These are phyloP conservation scores for Decapterus maruadsi DNA, from an alignment of 2,797 vertebrate genomes.

Conservation along the genomic window DNA sequence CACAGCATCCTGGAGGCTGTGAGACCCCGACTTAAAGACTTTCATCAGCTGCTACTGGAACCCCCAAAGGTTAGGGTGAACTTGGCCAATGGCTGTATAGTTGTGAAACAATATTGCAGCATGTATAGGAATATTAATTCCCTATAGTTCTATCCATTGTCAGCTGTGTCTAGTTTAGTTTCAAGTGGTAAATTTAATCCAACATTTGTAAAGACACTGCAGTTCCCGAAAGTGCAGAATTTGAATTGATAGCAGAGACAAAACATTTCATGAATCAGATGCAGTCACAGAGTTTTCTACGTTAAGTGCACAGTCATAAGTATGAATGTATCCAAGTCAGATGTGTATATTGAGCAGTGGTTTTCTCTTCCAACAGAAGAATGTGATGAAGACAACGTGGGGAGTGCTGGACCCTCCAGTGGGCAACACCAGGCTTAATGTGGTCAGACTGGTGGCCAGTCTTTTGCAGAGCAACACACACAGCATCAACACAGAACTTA, in stretches of 20 bases:
- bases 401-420: conserved; percentile 97
- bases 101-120: neutral
- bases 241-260: neutral
- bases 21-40: conserved; percentile 93
- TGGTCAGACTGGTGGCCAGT: conserved; percentile 95
- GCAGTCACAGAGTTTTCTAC: neutral
- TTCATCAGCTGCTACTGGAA: conserved; percentile 96
- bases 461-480: conserved; percentile 94
- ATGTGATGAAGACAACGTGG: conserved; percentile 97
- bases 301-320: neutral
- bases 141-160: neutral
- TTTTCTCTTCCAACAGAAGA: conserved; percentile 86
- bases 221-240: neutral
- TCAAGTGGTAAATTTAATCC: neutral
- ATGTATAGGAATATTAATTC: neutral
- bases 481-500: conserved; percentile 94
- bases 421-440: conserved; percentile 95
- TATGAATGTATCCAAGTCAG: neutral
- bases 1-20: conserved; percentile 97
- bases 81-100: neutral
- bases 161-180: neutral
- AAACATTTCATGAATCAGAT: neutral
- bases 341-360: conserved; percentile 10
- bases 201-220: neutral
- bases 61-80: conserved; percentile 92